These are phyloP conservation scores for Vimba vimba DNA, from an alignment of 2,113 vertebrate genomes.

Conservation along the genomic window DNA sequence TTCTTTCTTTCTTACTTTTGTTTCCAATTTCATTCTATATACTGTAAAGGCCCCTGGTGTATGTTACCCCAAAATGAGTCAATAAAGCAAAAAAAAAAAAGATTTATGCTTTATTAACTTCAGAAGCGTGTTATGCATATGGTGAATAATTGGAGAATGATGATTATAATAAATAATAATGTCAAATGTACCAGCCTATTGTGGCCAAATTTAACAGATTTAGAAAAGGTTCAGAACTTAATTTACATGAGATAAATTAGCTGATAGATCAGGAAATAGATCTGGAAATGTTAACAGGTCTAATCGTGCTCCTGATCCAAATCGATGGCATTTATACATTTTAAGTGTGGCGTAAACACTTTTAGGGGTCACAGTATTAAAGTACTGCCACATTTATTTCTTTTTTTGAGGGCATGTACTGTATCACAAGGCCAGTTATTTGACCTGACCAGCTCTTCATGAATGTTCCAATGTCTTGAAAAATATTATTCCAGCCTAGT, in stretches of 20 bases:
- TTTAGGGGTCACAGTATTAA: not conserved
- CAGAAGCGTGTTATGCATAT: not conserved
- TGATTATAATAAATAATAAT: not conserved
- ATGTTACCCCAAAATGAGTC: not conserved
- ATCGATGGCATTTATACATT: not conserved
- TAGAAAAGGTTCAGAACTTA: not conserved
- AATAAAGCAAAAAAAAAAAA: not conserved
- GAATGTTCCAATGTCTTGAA: not conserved
- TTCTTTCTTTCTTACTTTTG: not conserved
- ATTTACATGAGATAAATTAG: not conserved
- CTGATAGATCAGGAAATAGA: not conserved
- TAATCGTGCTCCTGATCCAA: not conserved
- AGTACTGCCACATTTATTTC: not conserved
- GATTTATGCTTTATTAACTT: not conserved
- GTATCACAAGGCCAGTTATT: not conserved
- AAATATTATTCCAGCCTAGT: not conserved
- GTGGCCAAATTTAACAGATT: not conserved
- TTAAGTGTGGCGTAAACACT: not conserved
- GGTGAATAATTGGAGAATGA: not conserved
- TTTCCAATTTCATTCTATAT: not conserved
- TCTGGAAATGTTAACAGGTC: not conserved
- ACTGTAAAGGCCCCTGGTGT: not conserved
- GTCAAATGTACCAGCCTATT: not conserved
- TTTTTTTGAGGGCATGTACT: too few relatives aligned
- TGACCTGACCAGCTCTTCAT: not conserved